phyloP scores from a whole-genome alignment of 2,797 vertebrate genomes.

The Enteromius argenteus region DNA sequence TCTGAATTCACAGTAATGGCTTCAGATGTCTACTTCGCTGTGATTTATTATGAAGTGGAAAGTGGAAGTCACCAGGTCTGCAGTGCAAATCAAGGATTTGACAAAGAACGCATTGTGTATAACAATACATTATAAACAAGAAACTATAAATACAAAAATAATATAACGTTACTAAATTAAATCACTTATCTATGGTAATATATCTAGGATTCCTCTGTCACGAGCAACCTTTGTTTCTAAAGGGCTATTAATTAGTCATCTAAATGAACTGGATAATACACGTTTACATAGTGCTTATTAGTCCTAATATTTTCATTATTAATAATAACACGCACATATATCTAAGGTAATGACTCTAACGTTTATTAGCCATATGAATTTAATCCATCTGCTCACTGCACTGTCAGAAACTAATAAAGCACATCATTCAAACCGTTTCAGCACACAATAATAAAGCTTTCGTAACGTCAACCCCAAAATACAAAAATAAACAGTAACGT shows the following conservation, averaged over 20 bases:
- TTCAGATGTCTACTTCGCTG: neutral
- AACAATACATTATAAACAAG: neutral
- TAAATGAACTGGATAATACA: neutral
- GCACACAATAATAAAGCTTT: neutral
- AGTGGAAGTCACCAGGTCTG: neutral
- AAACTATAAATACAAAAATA: neutral
- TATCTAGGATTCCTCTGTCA: neutral
- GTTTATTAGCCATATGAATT: neutral
- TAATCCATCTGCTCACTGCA: neutral
- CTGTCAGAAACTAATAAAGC: neutral
- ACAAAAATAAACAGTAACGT: neutral
- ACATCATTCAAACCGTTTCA: neutral
- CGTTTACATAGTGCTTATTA: neutral
- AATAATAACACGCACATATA: neutral
- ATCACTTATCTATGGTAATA: neutral
- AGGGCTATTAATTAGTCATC: neutral
- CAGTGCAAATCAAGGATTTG: neutral
- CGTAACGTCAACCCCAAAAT: neutral
- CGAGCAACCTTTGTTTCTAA: neutral
- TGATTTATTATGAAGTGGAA: slow-evolving; percentile 4
- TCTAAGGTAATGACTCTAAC: neutral
- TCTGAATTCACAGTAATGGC: too few species aligned
- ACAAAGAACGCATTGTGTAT: neutral
- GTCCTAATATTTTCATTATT: neutral
- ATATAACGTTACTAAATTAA: neutral